Evolutionary conservation across 2,888 invertebrate genomes (phyloP), one percentile per base, ranked within the genome.

Genomic region (Nematopogon swammerdamellus): DNA sequence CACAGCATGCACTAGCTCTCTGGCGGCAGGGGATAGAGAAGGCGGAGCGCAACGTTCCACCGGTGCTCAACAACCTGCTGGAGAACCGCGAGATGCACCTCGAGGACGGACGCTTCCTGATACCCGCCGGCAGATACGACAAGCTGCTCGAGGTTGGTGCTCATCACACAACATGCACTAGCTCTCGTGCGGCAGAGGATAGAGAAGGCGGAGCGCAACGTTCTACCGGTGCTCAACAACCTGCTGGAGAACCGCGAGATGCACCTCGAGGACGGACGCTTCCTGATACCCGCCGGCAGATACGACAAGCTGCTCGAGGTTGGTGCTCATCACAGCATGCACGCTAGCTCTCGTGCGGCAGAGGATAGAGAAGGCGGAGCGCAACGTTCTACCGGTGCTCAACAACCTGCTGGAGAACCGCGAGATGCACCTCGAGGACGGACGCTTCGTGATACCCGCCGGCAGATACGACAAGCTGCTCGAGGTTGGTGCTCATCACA

Each of bases 11-110:
- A n/a, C n/a, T n/a, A n/a, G n/a, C n/a, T n/a, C n/a, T n/a, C n/a
- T n/a, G n/a, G n/a, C n/a, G n/a, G 50, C 97, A 98, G 70, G 98
- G 97, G 1, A 94, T 98, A 50, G 97, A 98, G 77, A 97, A 97
- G 67, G 96, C 97, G 0, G 98, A 98, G 67, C 82, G 97, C 47
- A 98, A 98, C 80, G 97, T 98, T 44, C 75, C 98, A 52, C 97
- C 97, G 30, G 92, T 98, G 47, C 77, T 98, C 43, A 98, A 98
- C 71, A 98, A 98, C 76, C 81, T 98, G 49, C 75, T 98, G 49
- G 97, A 98, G 74, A 98, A 98, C 71, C 83, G 97, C 50, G 98
- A 98, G 75, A 97, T 98, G 97, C 95, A 97, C 71, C 80, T 98
- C 53, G 97, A 98, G 75, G 97, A 97, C 77, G 98, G 98, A 0